These are phyloP conservation scores for Tursiops truncatus DNA, from an alignment of 2,113 vertebrate species.

Conservation along the genomic window DNA sequence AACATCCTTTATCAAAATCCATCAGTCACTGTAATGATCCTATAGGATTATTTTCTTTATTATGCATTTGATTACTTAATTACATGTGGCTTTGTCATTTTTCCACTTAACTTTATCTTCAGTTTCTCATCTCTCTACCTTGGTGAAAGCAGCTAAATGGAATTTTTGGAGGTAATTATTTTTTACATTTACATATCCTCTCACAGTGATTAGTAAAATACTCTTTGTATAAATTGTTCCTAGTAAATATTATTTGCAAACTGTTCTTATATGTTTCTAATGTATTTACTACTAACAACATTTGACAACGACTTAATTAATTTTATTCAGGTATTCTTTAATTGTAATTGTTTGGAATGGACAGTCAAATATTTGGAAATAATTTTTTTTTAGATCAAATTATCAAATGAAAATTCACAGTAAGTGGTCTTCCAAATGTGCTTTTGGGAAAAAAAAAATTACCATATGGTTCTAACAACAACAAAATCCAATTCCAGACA, in stretches of 20 bases:
- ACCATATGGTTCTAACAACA: conserved; percentile 67
- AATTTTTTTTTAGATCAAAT: neutral
- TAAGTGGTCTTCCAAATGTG: conserved; percentile 56
- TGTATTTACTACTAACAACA: neutral
- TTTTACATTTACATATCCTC: neutral
- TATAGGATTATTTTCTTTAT: neutral
- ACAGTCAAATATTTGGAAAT: neutral
- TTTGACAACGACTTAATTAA: neutral
- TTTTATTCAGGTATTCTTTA: neutral
- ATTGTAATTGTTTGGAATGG: neutral
- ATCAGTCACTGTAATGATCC: neutral
- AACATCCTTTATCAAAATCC: neutral
- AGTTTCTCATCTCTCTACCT: neutral
- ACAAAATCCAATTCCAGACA: conserved; percentile 54
- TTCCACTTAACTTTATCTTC: neutral
- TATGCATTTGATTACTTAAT: neutral
- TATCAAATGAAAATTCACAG: conserved; percentile 22
- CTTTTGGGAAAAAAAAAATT: neutral
- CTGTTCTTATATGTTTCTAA: neutral
- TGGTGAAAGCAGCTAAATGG: neutral
- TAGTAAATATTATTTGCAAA: neutral
- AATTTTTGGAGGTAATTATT: neutral
- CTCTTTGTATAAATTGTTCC: neutral
- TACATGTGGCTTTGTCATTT: neutral
- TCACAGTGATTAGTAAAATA: neutral